phyloP scores from a whole-genome alignment of 1,140 invertebrate species.

The Drosophila mauritiana region DNA sequence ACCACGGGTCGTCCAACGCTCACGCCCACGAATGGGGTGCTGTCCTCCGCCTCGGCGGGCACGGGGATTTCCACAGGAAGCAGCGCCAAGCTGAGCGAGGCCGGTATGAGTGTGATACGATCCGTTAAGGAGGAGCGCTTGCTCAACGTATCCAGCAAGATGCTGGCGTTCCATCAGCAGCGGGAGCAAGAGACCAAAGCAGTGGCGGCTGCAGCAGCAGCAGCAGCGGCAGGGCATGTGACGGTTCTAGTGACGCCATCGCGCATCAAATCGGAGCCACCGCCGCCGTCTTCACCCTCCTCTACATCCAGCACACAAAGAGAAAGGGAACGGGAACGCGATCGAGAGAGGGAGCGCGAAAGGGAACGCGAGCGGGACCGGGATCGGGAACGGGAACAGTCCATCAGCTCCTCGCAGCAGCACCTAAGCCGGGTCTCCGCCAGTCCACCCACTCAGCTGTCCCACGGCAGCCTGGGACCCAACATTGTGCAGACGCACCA shows the following conservation, averaged over 20 bases:
- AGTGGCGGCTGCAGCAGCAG: conserved; percentile 48
- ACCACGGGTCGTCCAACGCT: conserved; percentile 22
- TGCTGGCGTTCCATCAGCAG: conserved; percentile 77
- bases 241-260: conserved; percentile 84
- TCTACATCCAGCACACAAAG: conserved; percentile 57
- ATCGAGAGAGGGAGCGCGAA: conserved; percentile 29
- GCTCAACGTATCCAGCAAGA: conserved; percentile 75
- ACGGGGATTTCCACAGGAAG: not conserved
- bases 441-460: conserved; percentile 51
- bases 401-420: conserved; percentile 68
- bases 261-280: conserved; percentile 80
- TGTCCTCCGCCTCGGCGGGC: conserved; percentile 11
- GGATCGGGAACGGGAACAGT: conserved; percentile 52
- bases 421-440: conserved; percentile 54
- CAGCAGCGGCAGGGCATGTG: conserved; percentile 85
- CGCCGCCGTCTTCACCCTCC: conserved; percentile 78
- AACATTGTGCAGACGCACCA: conserved; percentile 79
- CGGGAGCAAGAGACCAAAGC: conserved; percentile 60
- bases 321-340: conserved; percentile 41
- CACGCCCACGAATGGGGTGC: conserved; percentile 67
- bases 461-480: conserved; percentile 52
- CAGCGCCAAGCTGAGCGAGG: conserved; percentile 32
- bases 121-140: conserved; percentile 82
- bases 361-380: conserved; percentile 21
- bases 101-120: conserved; percentile 80